Conservation (phyloP, 2,797 vertebrate genomes). For the Crypturellus tataupa region DNA sequence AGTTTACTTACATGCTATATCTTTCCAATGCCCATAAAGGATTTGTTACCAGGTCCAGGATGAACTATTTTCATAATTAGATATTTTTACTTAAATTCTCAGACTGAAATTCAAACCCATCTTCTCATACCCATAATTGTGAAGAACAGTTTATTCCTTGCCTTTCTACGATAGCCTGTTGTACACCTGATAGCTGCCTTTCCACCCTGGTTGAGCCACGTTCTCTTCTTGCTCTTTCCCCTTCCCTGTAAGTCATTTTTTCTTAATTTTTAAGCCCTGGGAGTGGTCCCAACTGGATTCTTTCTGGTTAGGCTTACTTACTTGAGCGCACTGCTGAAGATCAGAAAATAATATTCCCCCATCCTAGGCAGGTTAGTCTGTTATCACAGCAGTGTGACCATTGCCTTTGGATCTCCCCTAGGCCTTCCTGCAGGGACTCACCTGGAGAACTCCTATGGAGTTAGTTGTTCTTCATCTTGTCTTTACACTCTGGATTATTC, state of each 20-base stretch:
- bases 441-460: neutral
- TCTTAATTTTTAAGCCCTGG: rapidly evolving
- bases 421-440: neutral
- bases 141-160: neutral
- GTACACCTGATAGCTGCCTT: neutral
- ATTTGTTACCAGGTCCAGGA: conserved; percentile 1
- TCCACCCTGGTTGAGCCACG: neutral
- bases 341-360: neutral
- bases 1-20: conserved; percentile 1
- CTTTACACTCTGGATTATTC: neutral
- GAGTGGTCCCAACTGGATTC: neutral
- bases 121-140: neutral
- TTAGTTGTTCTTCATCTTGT: neutral
- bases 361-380: neutral
- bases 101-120: neutral
- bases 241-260: neutral
- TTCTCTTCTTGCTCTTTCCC: neutral
- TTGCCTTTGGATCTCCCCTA: rapidly evolving
- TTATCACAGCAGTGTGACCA: neutral
- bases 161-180: neutral
- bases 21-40: neutral
- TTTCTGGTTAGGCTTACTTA: neutral
- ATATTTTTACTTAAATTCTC: neutral
- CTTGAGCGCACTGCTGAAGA: neutral
- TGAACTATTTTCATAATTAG: neutral